These are phyloP conservation scores for Apodemia hepburni DNA, from an alignment of 2,888 invertebrate genomes.

Conservation along the genomic window DNA sequence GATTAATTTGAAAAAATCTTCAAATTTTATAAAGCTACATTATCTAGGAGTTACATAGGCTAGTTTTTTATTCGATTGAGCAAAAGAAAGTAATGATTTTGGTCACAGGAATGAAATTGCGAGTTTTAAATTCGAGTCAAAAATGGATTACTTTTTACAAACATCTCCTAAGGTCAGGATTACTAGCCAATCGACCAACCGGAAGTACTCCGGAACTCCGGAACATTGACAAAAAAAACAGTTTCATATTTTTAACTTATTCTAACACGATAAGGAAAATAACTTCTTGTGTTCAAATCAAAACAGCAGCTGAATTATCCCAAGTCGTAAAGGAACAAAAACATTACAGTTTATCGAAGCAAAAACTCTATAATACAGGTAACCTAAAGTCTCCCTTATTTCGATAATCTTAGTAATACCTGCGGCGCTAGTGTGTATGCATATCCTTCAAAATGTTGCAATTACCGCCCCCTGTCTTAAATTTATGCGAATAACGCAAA, in stretches of 20 bases:
- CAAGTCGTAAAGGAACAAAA: neutral
- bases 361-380: constrained; percentile 16
- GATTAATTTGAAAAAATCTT: too few species aligned
- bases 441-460: constrained; percentile 30
- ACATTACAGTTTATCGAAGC: constrained; percentile 8
- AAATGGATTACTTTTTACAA: too few species aligned
- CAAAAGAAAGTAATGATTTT: too few species aligned
- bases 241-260: neutral
- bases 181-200: too few species aligned
- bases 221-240: neutral
- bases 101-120: too few species aligned
- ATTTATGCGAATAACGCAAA: constrained; percentile 64
- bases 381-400: constrained; percentile 22
- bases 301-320: neutral
- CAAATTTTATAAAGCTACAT: too few species aligned
- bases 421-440: constrained; percentile 31
- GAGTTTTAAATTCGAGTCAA: too few species aligned
- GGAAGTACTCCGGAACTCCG: too few species aligned
- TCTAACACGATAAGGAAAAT: neutral
- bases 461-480: constrained; percentile 42
- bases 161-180: too few species aligned
- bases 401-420: constrained; percentile 33
- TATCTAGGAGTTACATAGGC: too few species aligned
- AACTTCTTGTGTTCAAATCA: neutral
- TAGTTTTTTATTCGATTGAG: too few species aligned